Evolutionary conservation across 2,888 invertebrate genomes (phyloP).

Genomic region (Alentia gelatinosa): DNA sequence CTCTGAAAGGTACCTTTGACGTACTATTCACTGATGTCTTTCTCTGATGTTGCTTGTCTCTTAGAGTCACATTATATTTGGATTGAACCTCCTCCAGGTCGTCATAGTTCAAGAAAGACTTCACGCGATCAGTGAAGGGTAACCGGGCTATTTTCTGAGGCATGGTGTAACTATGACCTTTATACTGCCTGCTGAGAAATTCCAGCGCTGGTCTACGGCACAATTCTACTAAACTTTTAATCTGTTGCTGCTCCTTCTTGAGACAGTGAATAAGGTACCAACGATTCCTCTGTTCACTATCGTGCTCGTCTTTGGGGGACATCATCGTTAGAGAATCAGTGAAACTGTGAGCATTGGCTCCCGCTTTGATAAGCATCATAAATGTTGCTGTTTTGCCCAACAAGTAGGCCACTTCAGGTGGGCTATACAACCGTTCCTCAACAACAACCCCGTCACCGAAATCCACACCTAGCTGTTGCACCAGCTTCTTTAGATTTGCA

Average conservation of each 20-base stretch:
- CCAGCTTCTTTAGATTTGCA: conserved; percentile 54
- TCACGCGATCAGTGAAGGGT: conserved; percentile 52
- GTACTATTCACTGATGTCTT: neutral
- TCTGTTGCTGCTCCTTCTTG: conserved; percentile 59
- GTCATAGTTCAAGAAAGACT: conserved; percentile 55
- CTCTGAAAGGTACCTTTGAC: neutral
- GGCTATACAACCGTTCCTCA: conserved; percentile 58
- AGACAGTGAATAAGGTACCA: conserved; percentile 58
- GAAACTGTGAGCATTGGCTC: conserved; percentile 31
- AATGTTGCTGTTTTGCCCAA: conserved; percentile 55
- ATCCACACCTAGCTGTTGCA: neutral
- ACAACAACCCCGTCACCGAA: conserved; percentile 23
- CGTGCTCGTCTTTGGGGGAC: neutral
- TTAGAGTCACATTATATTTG: conserved; percentile 42
- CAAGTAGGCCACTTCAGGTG: conserved; percentile 60
- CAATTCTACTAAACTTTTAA: conserved; percentile 66
- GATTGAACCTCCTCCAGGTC: conserved; percentile 57
- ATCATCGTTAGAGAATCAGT: neutral
- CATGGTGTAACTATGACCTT: neutral
- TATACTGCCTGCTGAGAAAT: neutral
- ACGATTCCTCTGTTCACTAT: neutral
- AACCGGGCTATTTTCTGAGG: conserved; percentile 43
- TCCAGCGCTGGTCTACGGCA: conserved; percentile 59
- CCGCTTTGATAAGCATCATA: conserved; percentile 60
- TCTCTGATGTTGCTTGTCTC: conserved; percentile 18